phyloP scores from a whole-genome alignment of 2,888 invertebrate species.

The Germaria angustata region DNA sequence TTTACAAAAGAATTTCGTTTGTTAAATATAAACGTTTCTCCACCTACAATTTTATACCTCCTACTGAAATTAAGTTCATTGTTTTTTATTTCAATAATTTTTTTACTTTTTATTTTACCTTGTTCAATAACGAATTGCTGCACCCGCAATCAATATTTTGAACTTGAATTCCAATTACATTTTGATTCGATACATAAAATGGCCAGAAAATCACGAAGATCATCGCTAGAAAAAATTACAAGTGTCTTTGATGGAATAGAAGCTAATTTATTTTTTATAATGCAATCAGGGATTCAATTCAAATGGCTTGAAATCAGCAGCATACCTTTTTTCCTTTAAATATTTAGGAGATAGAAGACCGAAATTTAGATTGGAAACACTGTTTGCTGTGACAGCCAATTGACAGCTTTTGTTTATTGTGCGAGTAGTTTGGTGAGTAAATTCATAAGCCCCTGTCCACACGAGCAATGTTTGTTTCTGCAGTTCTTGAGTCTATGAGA shows the following conservation, averaged over 20 bases:
- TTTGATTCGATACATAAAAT: neutral
- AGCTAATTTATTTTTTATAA: neutral
- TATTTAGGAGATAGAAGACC: too few species aligned
- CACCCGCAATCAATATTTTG: slow-evolving; percentile 1
- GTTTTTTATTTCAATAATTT: slow-evolving; percentile 1
- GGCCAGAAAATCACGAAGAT: neutral
- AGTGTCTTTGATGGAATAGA: neutral
- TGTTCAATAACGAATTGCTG: neutral
- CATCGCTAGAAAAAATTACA: neutral
- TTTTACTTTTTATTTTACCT: neutral
- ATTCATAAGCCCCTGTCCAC: too few species aligned
- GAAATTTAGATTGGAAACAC: too few species aligned
- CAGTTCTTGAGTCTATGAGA: too few species aligned
- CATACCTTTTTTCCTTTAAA: too few species aligned
- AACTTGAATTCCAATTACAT: neutral
- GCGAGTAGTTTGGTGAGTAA: too few species aligned
- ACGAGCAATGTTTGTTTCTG: too few species aligned
- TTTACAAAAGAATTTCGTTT: slow-evolving; percentile 15
- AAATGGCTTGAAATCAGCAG: neutral
- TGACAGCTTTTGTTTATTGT: too few species aligned
- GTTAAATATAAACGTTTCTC: neutral
- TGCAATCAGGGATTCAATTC: neutral
- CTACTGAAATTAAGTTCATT: neutral
- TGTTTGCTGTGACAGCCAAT: too few species aligned
- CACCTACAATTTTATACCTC: neutral